Evolutionary conservation across 30 jellyfish, hydroid and myxozoan species (phyloP).

Genomic region (Pseudorhiza aurosa): DNA sequence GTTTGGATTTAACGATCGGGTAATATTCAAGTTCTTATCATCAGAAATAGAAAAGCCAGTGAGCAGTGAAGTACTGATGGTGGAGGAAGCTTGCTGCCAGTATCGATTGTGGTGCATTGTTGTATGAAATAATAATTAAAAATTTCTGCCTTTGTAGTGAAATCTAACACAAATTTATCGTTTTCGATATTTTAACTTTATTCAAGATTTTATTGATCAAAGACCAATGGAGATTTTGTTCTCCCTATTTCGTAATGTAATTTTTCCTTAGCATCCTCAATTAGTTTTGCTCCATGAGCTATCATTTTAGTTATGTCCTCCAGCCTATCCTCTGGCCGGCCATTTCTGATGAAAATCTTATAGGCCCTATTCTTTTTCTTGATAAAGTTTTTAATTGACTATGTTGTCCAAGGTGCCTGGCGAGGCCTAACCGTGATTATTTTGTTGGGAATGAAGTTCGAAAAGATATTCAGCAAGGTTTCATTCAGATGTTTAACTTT

Average conservation of each 20-base stretch:
- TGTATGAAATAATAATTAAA: slow-evolving; percentile 11
- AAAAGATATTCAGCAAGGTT: neutral
- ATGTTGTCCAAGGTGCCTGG: slow-evolving; percentile 47
- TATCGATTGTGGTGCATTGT: slow-evolving; percentile 33
- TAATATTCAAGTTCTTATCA: slow-evolving; percentile 7
- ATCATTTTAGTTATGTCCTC: slow-evolving; percentile 15
- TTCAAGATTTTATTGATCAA: slow-evolving; percentile 6
- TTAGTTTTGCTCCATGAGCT: neutral
- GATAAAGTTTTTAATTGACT: slow-evolving; percentile 11
- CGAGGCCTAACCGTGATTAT: slow-evolving; percentile 5
- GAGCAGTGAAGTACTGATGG: neutral
- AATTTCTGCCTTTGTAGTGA: slow-evolving; percentile 13
- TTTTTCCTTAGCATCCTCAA: slow-evolving; percentile 16
- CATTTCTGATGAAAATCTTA: slow-evolving; percentile 15
- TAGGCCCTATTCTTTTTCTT: slow-evolving; percentile 20
- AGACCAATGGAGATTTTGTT: slow-evolving; percentile 2
- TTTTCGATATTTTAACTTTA: slow-evolving; percentile 33
- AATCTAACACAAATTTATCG: slow-evolving; percentile 4
- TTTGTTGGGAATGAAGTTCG: slow-evolving; percentile 22
- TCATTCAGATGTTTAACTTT: slow-evolving; percentile 14
- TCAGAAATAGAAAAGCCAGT: slow-evolving; percentile 16
- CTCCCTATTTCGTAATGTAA: neutral
- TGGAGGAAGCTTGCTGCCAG: slow-evolving; percentile 24
- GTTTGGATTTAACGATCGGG: slow-evolving; percentile 14
- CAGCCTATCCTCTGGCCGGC: neutral